Evolutionary conservation across 2,888 invertebrate genomes (phyloP).

Genomic region (Hedya salicella): DNA sequence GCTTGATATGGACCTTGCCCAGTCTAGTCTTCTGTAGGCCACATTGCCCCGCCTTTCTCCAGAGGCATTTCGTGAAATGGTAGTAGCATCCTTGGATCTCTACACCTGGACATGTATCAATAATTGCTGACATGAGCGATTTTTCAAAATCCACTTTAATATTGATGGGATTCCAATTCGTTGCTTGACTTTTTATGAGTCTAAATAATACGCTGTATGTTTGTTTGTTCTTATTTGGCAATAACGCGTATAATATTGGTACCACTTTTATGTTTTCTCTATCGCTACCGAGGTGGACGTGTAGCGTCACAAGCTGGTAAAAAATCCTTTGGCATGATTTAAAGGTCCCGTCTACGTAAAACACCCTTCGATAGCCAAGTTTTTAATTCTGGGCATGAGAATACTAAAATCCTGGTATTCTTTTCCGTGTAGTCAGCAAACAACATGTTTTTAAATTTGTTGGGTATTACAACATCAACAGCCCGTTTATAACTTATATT

Average conservation of each 20-base stretch:
- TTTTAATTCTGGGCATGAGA: too few species aligned
- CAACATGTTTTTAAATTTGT: too few species aligned
- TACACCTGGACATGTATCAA: background rate
- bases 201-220: background rate
- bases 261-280: slow-evolving; percentile 24
- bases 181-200: background rate
- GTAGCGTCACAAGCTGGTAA: slow-evolving; percentile 24
- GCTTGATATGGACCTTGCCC: slow-evolving; percentile 16
- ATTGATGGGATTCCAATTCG: slow-evolving; percentile 1
- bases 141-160: slow-evolving; percentile 11
- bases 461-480: too few species aligned
- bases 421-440: too few species aligned
- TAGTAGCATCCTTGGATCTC: slow-evolving; percentile 14
- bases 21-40: slow-evolving; percentile 10
- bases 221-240: background rate
- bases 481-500: too few species aligned
- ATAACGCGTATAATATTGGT: slow-evolving; percentile 16
- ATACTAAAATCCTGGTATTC: too few species aligned
- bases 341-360: too few species aligned
- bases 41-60: background rate
- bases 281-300: slow-evolving; percentile 23
- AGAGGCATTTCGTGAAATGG: slow-evolving; percentile 6
- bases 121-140: background rate
- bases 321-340: slow-evolving; percentile 23
- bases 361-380: too few species aligned